phyloP scores from a whole-genome alignment of 1,140 invertebrate species.

The Manduca sexta region DNA sequence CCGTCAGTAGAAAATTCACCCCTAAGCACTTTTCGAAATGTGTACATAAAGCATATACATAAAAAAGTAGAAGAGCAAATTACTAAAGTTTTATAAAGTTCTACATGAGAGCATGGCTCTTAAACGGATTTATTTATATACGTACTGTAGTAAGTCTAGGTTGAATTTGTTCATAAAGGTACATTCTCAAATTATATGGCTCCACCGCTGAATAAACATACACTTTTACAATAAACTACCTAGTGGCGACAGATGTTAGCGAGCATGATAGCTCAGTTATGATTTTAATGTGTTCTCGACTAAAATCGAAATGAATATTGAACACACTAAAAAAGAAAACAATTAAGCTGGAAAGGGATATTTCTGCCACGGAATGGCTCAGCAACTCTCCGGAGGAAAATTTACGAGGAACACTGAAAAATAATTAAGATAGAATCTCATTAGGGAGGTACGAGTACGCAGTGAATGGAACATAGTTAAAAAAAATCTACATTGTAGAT shows the following conservation, averaged over 20 bases:
- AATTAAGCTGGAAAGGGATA: constrained; percentile 51
- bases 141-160: background rate
- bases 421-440: constrained; percentile 47
- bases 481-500: background rate
- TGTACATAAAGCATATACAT: too few relatives aligned
- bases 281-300: constrained; percentile 59
- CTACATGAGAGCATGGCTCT: too few relatives aligned
- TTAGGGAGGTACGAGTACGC: constrained; percentile 27
- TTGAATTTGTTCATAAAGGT: background rate
- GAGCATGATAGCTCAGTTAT: constrained; percentile 59
- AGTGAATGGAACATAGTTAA: constrained; percentile 3
- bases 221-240: constrained; percentile 48
- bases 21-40: background rate
- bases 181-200: too few relatives aligned
- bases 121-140: too few relatives aligned
- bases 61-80: too few relatives aligned
- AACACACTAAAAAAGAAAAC: constrained; percentile 51
- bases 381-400: constrained; percentile 25
- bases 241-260: constrained; percentile 60
- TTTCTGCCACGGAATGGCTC: constrained; percentile 40
- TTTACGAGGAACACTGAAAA: constrained; percentile 36
- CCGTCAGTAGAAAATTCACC: background rate
- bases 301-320: constrained; percentile 62
- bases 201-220: too few relatives aligned
- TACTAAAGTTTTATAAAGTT: too few relatives aligned